Percentiles rank a stretch among this genome's conserved stretches.
Conservation (phyloP, 2,888 invertebrate species). For the Darwinula stevensoni region DNA sequence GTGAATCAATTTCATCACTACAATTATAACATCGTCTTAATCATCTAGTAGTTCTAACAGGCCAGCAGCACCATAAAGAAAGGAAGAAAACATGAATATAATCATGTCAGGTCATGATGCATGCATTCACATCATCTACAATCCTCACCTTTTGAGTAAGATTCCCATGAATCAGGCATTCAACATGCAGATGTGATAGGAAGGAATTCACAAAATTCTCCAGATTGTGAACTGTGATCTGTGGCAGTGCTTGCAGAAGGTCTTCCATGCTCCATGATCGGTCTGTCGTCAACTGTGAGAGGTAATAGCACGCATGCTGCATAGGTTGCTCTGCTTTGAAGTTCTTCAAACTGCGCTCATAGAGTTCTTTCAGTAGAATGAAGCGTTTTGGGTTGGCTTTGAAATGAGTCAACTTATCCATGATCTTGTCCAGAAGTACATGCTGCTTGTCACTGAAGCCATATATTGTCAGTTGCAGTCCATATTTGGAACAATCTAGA, state of each 20-base stretch:
- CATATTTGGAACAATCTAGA: not conserved
- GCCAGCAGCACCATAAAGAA: no score
- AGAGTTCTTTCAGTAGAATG: not conserved
- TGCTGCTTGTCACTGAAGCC: constrained; percentile 1
- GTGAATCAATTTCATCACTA: no score
- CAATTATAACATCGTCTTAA: no score
- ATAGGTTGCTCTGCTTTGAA: not conserved
- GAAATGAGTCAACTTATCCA: constrained; percentile 1
- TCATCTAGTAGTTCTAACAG: no score
- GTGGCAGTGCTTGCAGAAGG: no score
- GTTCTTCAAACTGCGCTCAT: not conserved
- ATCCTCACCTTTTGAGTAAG: no score
- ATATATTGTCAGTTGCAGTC: not conserved
- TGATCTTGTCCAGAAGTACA: no score
- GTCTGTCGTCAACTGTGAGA: no score
- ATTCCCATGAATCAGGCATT: constrained; percentile 71
- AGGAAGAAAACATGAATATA: no score
- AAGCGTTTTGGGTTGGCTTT: not conserved
- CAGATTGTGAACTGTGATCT: constrained; percentile 43
- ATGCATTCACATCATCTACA: no score
- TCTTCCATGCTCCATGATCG: constrained; percentile 70
- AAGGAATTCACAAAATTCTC: constrained; percentile 47
- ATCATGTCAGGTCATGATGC: no score
- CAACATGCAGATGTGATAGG: constrained; percentile 29
- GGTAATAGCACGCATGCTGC: no score